These are phyloP conservation scores for Blera fallax DNA, from an alignment of 2,888 invertebrate genomes.

Conservation along the genomic window DNA sequence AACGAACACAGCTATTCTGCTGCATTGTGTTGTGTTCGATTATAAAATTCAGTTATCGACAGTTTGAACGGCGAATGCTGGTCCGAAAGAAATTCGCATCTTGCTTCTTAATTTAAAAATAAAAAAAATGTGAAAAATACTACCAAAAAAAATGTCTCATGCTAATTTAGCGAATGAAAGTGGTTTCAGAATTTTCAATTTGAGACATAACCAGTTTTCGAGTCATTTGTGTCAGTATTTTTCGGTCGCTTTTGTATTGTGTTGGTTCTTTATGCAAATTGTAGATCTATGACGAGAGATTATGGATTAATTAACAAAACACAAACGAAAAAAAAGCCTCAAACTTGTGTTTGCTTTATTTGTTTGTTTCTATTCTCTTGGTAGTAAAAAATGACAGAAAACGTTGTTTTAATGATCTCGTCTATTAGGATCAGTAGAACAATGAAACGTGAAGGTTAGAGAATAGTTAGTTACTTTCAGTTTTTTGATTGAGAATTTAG, in stretches of 20 bases:
- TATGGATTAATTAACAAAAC: conserved; percentile 9
- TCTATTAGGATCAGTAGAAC: conserved; percentile 10
- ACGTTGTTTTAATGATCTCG: background rate
- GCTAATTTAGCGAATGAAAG: conserved; percentile 42
- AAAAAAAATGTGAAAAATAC: background rate
- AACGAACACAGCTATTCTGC: background rate
- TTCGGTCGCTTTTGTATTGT: background rate
- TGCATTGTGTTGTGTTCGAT: background rate
- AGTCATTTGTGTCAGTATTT: background rate
- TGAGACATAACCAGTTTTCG: conserved; percentile 25
- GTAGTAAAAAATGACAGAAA: background rate
- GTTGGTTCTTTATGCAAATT: conserved; percentile 10
- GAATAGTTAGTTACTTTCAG: background rate
- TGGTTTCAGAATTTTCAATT: conserved; percentile 27
- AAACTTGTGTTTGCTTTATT: background rate
- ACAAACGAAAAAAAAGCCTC: background rate
- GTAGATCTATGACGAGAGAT: conserved; percentile 15
- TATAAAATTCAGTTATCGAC: background rate
- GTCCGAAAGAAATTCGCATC: background rate
- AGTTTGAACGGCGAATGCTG: background rate
- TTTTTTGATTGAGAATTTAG: background rate
- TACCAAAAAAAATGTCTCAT: background rate
- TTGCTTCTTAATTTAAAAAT: background rate
- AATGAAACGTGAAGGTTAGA: conserved; percentile 5
- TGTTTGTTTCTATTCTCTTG: background rate